Evolutionary conservation across 2,888 invertebrate species (phyloP), one percentile per base, ranked within the genome.

Genomic region (Drosophila quinaria): DNA sequence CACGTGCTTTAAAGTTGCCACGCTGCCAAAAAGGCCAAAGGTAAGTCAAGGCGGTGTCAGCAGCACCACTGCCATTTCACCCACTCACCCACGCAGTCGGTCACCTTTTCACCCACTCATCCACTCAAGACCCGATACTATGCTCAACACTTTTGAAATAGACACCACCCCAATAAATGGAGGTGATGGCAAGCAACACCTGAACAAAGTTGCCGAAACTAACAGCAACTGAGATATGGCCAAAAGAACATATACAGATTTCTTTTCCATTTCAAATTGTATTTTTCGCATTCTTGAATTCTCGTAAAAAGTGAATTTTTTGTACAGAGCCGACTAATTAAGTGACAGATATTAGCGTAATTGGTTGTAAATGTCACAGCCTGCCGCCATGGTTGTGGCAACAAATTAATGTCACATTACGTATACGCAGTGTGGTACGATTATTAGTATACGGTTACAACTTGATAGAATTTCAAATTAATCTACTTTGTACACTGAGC

Each of bases 331-430:
- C 42, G 19, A 51, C 75, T 80, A 87, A 87, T 87, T 84, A 80
- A 81, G 81, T 85, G 70, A 44, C 65, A 52, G 71, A 70, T 78
- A 81, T 81, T 89, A 89, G 77, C 70, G 74, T 89, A 87, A 87
- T 87, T 89, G 74, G 60, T 74, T 70, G 71, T 50, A 79, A 78
- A 78, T 74, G 64, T 67, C 29, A 17, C 42, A 19, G 35, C 19
- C 39, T 19, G n/a, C 8, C 37, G 11, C 17, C 15, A 25, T 41
- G 33, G 1, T 63, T 37, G 55, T 33, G 42, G 22, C 29, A 31
- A 31, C 25, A 58, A 52, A 65, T 58, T 62, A 63, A 56, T 44
- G 15, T 39, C 61, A 8, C 62, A 80, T 74, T 68, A 70, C 72
- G 77, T 68, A 80, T 80, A 74, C 81, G 78, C 59, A 62, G 41